Evolutionary conservation across 2,888 invertebrate genomes (phyloP).

Genomic region (Criorhina ranunculi): DNA sequence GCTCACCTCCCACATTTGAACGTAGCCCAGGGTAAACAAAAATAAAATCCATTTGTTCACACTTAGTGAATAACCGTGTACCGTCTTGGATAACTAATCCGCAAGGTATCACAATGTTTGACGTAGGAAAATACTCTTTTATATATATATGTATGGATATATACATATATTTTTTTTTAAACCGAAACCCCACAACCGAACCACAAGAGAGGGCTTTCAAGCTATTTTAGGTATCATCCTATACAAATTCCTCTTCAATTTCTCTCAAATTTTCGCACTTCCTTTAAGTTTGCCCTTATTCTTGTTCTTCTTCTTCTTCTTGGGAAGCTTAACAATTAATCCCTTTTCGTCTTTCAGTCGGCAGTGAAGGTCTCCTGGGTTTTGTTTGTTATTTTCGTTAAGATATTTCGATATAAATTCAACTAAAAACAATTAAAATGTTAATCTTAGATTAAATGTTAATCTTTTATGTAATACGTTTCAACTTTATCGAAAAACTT

Average conservation of each 20-base stretch:
- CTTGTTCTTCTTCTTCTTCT: no score
- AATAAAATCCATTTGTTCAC: no score
- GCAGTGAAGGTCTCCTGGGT: neutral
- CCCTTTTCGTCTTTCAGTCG: neutral
- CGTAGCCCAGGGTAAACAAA: no score
- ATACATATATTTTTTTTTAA: no score
- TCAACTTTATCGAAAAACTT: no score
- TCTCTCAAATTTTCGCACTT: constrained; percentile 12
- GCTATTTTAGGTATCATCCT: constrained; percentile 17
- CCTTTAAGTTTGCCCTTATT: constrained; percentile 11
- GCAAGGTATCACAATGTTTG: no score
- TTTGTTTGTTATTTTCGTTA: constrained; percentile 1
- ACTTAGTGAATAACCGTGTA: neutral
- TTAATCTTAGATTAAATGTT: constrained; percentile 21
- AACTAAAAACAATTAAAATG: constrained; percentile 14
- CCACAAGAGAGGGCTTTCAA: neutral
- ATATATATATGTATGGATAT: no score
- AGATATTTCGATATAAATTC: neutral
- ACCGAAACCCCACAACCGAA: neutral
- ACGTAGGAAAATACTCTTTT: neutral
- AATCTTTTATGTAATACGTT: constrained; percentile 2
- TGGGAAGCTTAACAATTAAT: constrained; percentile 9
- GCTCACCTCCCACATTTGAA: no score
- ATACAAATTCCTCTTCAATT: neutral
- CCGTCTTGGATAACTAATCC: neutral